These are phyloP conservation scores for Leptarthrus brevirostris DNA, from an alignment of 2,888 invertebrate genomes.

Conservation along the genomic window DNA sequence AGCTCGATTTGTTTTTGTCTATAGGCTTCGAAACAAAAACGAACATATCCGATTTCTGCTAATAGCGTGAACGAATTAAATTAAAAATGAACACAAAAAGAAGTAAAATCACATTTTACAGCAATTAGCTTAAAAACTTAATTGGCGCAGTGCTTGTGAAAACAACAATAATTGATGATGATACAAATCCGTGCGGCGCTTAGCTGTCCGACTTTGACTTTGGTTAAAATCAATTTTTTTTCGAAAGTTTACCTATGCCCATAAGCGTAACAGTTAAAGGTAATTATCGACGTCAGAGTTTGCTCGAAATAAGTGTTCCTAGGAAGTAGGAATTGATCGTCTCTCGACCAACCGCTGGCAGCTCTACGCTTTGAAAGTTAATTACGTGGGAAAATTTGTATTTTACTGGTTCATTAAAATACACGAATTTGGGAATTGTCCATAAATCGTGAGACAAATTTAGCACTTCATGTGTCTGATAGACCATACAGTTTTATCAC, in stretches of 20 bases:
- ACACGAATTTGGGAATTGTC: no score
- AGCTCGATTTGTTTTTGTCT: no score
- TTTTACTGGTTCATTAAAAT: background rate
- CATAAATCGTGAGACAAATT: no score
- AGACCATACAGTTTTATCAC: no score
- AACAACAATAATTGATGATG: background rate
- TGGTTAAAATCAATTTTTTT: background rate
- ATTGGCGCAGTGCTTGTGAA: background rate
- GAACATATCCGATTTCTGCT: background rate
- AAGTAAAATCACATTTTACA: background rate
- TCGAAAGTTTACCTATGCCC: background rate
- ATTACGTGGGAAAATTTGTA: background rate
- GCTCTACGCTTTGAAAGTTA: background rate
- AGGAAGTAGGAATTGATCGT: background rate
- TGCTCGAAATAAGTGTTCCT: background rate
- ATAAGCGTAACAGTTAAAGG: slow-evolving; percentile 7
- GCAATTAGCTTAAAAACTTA: slow-evolving; percentile 7
- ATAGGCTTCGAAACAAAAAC: background rate
- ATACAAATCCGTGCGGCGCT: background rate
- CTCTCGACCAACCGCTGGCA: background rate
- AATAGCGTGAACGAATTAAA: background rate
- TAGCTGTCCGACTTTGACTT: background rate
- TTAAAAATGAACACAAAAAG: background rate
- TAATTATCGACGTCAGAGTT: slow-evolving; percentile 10
- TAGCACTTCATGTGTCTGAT: no score